A percentile compares a stretch with the other conserved stretches of the same genome.
These are phyloP conservation scores for Creontiades dilutus DNA, from an alignment of 2,888 invertebrate species.

Conservation along the genomic window DNA sequence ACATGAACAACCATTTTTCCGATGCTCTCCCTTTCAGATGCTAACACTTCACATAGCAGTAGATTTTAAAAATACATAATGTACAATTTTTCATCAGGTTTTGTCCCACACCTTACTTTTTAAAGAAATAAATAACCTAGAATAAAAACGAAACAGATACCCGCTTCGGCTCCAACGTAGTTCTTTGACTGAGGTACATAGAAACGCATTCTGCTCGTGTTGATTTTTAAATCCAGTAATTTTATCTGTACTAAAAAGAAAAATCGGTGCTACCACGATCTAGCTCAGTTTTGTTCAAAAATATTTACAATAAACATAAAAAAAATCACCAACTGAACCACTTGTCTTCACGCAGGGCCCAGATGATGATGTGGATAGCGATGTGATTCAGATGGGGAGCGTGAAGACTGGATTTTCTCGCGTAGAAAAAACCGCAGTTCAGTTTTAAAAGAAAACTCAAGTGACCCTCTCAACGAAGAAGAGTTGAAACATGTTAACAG, in stretches of 20 bases:
- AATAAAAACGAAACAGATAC: conserved; percentile 26
- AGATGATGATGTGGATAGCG: neutral
- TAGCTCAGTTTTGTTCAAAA: conserved; percentile 59
- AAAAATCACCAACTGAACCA: conserved; percentile 27
- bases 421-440: conserved; percentile 8
- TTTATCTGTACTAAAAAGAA: conserved; percentile 35
- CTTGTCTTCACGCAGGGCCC: neutral
- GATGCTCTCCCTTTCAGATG: conserved; percentile 8
- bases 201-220: conserved; percentile 41
- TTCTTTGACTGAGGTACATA: conserved; percentile 51
- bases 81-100: conserved; percentile 27
- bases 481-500: neutral
- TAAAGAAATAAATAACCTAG: conserved; percentile 50
- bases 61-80: conserved; percentile 23
- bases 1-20: too few relatives aligned
- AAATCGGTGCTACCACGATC: conserved; percentile 52
- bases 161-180: conserved; percentile 37
- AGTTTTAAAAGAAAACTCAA: conserved; percentile 29
- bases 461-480: neutral
- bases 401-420: neutral
- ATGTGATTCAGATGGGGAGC: conserved; percentile 18
- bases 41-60: neutral
- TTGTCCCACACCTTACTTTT: conserved; percentile 61
- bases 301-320: conserved; percentile 47
- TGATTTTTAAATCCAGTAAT: conserved; percentile 41